Percentiles rank a stretch among this genome's conserved stretches.
phyloP scores from a whole-genome alignment of 2,888 invertebrate species.

The Coecobrya sp. region DNA sequence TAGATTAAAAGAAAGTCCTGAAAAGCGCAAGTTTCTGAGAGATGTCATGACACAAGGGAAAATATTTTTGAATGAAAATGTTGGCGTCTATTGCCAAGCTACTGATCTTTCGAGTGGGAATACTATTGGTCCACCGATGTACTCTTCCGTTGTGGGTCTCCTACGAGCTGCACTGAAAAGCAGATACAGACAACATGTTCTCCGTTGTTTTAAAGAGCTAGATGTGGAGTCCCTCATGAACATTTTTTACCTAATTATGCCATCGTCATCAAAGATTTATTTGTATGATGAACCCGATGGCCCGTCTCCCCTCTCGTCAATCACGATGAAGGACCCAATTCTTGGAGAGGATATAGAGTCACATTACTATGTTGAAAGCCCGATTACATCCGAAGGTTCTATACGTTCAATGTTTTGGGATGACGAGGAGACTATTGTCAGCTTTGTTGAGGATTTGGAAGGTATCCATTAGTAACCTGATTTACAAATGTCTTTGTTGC shows the following conservation, averaged over 20 bases:
- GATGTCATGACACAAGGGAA: constrained; percentile 23
- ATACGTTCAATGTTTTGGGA: background rate
- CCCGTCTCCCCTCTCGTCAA: background rate
- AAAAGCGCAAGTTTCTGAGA: constrained; percentile 40
- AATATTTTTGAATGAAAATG: background rate
- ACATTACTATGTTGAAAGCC: background rate
- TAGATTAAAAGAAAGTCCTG: background rate
- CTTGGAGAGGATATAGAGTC: background rate
- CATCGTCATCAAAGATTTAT: background rate
- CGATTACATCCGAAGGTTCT: background rate
- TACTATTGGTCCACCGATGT: background rate
- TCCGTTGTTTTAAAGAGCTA: constrained; percentile 77
- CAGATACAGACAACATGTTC: constrained; percentile 82
- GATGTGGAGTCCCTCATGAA: constrained; percentile 82
- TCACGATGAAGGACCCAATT: background rate
- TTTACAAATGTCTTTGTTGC: background rate
- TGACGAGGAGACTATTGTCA: constrained; percentile 20
- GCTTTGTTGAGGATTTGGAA: background rate
- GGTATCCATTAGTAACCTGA: background rate
- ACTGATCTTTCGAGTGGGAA: background rate
- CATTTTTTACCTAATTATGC: constrained; percentile 67
- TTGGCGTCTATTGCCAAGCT: background rate
- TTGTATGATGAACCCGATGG: background rate
- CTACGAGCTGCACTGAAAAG: constrained; percentile 73
- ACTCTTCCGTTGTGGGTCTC: constrained; percentile 46